Conservation (phyloP, 2,113 vertebrate species). For the Nerophis lumbriciformis region DNA sequence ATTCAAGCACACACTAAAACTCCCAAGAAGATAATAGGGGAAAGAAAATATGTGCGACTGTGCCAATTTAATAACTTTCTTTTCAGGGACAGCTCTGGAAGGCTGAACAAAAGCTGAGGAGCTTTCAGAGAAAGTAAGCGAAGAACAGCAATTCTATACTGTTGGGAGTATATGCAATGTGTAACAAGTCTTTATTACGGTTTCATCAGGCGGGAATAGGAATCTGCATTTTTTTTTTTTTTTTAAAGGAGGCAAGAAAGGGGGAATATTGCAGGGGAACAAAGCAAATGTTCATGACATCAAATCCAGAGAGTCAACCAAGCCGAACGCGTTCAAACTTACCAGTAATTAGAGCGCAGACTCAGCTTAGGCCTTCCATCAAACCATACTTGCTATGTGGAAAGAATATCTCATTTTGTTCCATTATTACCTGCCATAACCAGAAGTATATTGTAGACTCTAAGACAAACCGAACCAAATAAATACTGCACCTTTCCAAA, state of each 20-base stretch:
- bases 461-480: not conserved
- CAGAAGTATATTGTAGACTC: not conserved
- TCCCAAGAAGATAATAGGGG: constrained; percentile 27
- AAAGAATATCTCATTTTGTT: constrained; percentile 19
- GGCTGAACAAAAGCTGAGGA: constrained; percentile 29
- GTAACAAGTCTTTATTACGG: constrained; percentile 31
- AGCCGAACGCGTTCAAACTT: constrained; percentile 13
- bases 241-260: not conserved
- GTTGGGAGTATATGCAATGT: constrained; percentile 12
- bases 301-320: constrained; percentile 18
- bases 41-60: constrained; percentile 6
- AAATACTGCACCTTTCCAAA: constrained; percentile 7
- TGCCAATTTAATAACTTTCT: constrained; percentile 27
- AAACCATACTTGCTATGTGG: constrained; percentile 34
- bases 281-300: constrained; percentile 11
- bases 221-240: not conserved
- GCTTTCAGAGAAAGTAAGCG: constrained; percentile 7
- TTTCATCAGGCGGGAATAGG: constrained; percentile 27
- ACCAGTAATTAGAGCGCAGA: constrained; percentile 35
- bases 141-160: constrained; percentile 8
- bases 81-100: constrained; percentile 19
- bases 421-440: constrained; percentile 17
- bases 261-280: not conserved
- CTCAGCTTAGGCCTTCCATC: constrained; percentile 27
- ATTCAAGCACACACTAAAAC: constrained; percentile 24